These are phyloP conservation scores for Leptinotarsa juncta DNA, from an alignment of 2,888 invertebrate species.

Conservation along the genomic window DNA sequence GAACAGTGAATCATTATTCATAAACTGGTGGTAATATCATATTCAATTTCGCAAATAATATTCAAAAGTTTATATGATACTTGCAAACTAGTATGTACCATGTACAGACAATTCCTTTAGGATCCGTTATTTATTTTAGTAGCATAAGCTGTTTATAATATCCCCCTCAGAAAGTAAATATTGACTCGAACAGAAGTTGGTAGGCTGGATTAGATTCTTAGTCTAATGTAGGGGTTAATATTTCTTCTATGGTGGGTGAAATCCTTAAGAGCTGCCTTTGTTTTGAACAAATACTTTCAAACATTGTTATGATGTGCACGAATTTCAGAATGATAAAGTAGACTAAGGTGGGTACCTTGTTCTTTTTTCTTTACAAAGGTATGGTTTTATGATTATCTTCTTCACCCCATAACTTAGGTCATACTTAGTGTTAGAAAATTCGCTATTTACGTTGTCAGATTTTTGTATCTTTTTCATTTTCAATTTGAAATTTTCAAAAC, in stretches of 20 bases:
- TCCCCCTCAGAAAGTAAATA: not conserved
- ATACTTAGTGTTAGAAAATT: conserved; percentile 54
- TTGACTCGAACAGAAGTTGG: not conserved
- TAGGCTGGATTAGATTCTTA: too few species aligned
- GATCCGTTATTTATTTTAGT: conserved; percentile 56
- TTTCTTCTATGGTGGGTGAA: conserved; percentile 39
- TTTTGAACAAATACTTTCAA: conserved; percentile 16
- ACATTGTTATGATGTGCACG: conserved; percentile 2
- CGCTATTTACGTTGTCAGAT: conserved; percentile 56
- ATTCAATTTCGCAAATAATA: conserved; percentile 38
- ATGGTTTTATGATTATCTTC: conserved; percentile 53
- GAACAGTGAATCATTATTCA: conserved; percentile 41
- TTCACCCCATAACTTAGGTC: conserved; percentile 52
- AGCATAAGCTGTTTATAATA: conserved; percentile 23
- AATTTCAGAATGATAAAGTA: conserved; percentile 42
- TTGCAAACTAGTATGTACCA: conserved; percentile 62
- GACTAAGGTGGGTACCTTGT: conserved; percentile 57
- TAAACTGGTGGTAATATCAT: conserved; percentile 36
- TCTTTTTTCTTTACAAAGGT: conserved; percentile 51
- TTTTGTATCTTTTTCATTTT: conserved; percentile 55
- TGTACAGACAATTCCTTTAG: conserved; percentile 61
- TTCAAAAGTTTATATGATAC: conserved; percentile 61
- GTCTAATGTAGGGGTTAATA: not conserved
- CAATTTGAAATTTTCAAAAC: conserved; percentile 55
- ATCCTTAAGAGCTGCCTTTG: conserved; percentile 37